Evolutionary conservation across 1,140 invertebrate genomes (phyloP), one percentile per base, ranked within the genome.

Genomic region (Doryteuthis pealeii): DNA sequence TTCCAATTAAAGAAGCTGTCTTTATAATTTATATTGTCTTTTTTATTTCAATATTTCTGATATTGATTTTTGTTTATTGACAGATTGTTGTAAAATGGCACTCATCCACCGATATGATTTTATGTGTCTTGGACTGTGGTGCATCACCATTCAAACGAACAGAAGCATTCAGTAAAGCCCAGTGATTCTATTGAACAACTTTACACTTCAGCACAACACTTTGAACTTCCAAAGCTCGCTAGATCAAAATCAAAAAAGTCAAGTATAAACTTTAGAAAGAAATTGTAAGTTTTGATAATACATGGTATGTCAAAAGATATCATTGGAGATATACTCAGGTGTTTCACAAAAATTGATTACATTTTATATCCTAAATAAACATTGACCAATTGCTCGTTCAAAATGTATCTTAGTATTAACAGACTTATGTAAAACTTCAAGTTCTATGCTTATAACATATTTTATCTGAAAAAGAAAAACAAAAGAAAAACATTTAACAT

Each of bases 181-280:
- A 90, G 89, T 58, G 92, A 94, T 85, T 90, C 89, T 58, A 92
- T 92, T 70, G 91, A 90, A 88, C 79, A 87, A n/a, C n/a, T 92
- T 90, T 78, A 91, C 90, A 3, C 91, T n/a, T 81, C 85, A 70
- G 89, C 90, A 0, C 87, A 87, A 32, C 87, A 75, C 85, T n/a
- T 92, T 62, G 88, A 88, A 75, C 77, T 92, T 54, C 87, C 87
- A 40, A 90, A 88, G 79, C 80, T 84, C 31, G 79, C 77, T 71
- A 78, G 81, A n/a, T 70, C 74, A 28, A 85, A 80, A 77, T 78
- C 81, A 28, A 82, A 76, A 79, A 81, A 83, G 76, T 71, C 49
- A 75, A 26, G 10, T 10, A n/a, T n/a, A n/a, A n/a, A 40, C 10
- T 40, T 3, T 40, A n/a, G n/a, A n/a, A n/a, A n/a, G n/a, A n/a